phyloP scores from a whole-genome alignment of 2,888 invertebrate genomes.

The Thymelicus sylvestris region DNA sequence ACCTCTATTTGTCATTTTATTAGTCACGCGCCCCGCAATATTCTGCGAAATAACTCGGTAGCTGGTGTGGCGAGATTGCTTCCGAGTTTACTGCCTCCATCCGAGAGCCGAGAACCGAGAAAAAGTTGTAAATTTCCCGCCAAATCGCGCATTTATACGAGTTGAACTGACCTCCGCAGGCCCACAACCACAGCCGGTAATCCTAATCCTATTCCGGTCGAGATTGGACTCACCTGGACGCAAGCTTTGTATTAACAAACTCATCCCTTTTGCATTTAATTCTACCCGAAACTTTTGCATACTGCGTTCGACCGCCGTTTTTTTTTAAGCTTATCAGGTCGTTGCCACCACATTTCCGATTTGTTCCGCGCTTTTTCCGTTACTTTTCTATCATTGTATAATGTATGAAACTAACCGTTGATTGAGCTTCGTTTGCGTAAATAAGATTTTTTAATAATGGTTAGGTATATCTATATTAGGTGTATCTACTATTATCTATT shows the following conservation, averaged over 20 bases:
- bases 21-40: slow-evolving; percentile 76
- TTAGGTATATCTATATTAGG: no score
- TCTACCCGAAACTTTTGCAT: background rate
- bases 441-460: no score
- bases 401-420: no score
- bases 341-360: no score
- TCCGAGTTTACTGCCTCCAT: slow-evolving; percentile 75
- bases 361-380: no score
- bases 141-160: slow-evolving; percentile 79
- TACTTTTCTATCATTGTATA: no score
- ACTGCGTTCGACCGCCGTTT: no score
- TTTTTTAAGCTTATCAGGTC: no score
- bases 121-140: slow-evolving; percentile 81
- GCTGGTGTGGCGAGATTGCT: slow-evolving; percentile 73
- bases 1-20: slow-evolving; percentile 81
- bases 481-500: no score
- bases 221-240: slow-evolving; percentile 66
- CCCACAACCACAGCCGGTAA: slow-evolving; percentile 63
- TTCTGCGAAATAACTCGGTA: slow-evolving; percentile 76
- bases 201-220: slow-evolving; percentile 62
- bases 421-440: no score
- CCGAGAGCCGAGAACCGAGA: slow-evolving; percentile 66
- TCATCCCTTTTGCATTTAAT: slow-evolving; percentile 13
- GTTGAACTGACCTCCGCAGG: slow-evolving; percentile 67
- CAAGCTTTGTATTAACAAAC: slow-evolving; percentile 29